Base-by-base conservation (phyloP, 1,140 invertebrate genomes). In the Chionoecetes opilio region DNA sequence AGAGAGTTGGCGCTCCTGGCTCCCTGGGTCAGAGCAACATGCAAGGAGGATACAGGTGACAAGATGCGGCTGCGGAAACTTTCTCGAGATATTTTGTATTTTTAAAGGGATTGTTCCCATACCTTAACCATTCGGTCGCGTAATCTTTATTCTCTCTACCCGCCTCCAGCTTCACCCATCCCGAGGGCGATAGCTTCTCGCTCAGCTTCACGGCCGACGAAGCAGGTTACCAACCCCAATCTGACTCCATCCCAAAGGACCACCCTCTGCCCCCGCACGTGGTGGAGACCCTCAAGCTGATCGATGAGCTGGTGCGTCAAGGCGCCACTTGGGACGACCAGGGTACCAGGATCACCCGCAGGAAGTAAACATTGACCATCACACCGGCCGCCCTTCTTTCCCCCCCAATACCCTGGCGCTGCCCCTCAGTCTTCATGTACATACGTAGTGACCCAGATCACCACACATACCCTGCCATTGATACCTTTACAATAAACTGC, bases 41-140 rank as follows among this genome's bases (percentile, higher is more conserved):
- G 63, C 75, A 91, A 38, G 93, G 93, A 26, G 32, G 9, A 37
- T 94, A 32, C 93, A 94, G 93, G 93, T 94, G 41, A 37, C 63
- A n/a, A 75, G 11, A 75, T 75, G 63, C 63, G 6, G 9, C 26
- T 75, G 63, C n/a, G 63, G 21, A 75, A 14, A 75, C 63, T n/a
- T 21, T 63, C 53, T n/a, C n/a, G n/a, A n/a, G 9, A 26, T 63
- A 29, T 31, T n/a, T 84, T 29, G 32, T 31, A 31, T 9, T 32
- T 86, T 32, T 3, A 86, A 8, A 34, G 35, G 29, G 14, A 9
- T 63, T 63, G 5, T 63, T 21, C 26, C 9, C 21, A 63, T 21
- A 63, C 21, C 2, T 63, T 46, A 84, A 14, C 29, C 3, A 31
- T 37, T 34, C 35, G 41, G 35, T 29, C 29, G 11, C 37, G 14